These are phyloP conservation scores for Brachyhypopomus occidentalis DNA, from an alignment of 2,113 vertebrate genomes.

Conservation along the genomic window DNA sequence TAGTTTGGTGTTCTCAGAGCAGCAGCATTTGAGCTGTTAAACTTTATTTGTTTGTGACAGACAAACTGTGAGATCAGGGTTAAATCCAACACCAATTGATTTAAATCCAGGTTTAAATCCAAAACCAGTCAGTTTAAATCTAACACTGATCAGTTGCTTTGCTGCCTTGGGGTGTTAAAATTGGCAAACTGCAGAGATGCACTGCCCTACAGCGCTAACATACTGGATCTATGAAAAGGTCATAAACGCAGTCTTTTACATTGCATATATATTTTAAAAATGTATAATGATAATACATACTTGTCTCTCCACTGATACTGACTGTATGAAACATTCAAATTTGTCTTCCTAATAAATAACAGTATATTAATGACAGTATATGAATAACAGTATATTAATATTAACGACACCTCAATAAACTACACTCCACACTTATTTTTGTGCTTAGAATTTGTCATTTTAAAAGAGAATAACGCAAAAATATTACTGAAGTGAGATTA, in stretches of 20 bases:
- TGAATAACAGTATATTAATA: conserved; percentile 40
- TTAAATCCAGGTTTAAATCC: no score
- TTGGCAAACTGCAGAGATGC: no score
- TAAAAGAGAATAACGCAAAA: background rate
- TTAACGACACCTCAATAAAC: conserved; percentile 15
- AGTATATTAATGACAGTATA: conserved; percentile 31
- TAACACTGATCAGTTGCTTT: no score
- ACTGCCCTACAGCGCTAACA: background rate
- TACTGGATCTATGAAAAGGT: conserved; percentile 19
- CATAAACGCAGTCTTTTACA: conserved; percentile 39
- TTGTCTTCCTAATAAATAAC: conserved; percentile 46
- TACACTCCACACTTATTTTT: conserved; percentile 30
- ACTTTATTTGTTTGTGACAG: background rate
- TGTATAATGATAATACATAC: conserved; percentile 50
- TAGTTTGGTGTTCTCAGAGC: background rate
- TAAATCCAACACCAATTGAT: no score
- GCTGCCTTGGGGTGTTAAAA: no score
- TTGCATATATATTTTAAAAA: conserved; percentile 50
- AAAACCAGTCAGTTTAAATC: no score
- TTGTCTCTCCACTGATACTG: conserved; percentile 40
- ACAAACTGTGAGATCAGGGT: background rate
- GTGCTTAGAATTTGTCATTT: conserved; percentile 36
- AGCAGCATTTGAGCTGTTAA: background rate
- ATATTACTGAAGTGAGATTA: background rate
- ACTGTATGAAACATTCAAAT: conserved; percentile 32